Evolutionary conservation across 2,113 vertebrate species (phyloP).

Genomic region (Poicephalus meyeri): DNA sequence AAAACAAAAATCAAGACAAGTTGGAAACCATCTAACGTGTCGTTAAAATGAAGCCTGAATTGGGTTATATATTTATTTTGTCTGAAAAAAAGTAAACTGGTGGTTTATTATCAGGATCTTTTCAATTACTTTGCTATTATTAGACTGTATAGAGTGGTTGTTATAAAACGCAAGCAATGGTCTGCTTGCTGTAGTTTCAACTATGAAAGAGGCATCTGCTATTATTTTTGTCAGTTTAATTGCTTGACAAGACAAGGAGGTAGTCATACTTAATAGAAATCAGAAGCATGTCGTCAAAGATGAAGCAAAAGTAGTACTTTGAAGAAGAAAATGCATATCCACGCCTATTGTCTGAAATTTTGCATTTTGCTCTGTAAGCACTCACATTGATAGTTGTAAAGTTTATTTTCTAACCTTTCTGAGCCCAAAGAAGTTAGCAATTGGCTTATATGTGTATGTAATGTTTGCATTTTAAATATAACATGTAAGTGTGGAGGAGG

Average conservation of each 20-base stretch:
- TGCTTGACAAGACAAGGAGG: slow-evolving; percentile 58
- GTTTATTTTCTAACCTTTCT: neutral
- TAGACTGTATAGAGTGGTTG: slow-evolving; percentile 5
- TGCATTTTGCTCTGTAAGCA: neutral
- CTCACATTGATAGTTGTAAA: neutral
- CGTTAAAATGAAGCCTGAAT: slow-evolving; percentile 64
- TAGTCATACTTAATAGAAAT: slow-evolving; percentile 49
- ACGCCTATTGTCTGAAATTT: neutral
- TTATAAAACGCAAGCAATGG: slow-evolving; percentile 16
- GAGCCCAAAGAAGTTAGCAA: neutral
- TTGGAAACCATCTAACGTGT: slow-evolving; percentile 61
- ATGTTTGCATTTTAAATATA: neutral
- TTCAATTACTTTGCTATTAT: slow-evolving; percentile 55
- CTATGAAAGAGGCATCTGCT: slow-evolving; percentile 54
- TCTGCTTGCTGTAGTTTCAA: slow-evolving; percentile 1
- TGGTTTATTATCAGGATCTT: slow-evolving; percentile 46
- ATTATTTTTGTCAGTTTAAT: slow-evolving; percentile 60
- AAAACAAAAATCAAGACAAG: slow-evolving; percentile 71
- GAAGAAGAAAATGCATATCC: neutral
- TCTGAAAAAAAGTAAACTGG: slow-evolving; percentile 38
- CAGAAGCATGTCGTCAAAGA: slow-evolving; percentile 28
- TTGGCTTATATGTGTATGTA: neutral
- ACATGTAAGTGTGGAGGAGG: too few species aligned
- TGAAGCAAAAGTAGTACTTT: neutral
- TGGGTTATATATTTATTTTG: slow-evolving; percentile 63